Conservation (phyloP, 2,888 invertebrate species). For the Lithophane leautieri region DNA sequence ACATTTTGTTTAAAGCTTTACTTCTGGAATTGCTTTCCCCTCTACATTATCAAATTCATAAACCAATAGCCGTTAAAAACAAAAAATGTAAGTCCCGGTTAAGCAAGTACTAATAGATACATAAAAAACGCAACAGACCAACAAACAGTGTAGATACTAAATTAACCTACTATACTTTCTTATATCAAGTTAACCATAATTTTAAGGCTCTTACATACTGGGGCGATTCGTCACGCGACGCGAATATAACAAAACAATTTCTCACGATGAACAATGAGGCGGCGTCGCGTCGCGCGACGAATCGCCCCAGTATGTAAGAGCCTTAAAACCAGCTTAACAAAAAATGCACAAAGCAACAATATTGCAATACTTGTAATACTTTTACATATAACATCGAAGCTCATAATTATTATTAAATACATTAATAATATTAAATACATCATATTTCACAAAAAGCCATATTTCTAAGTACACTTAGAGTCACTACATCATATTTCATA, state of each 20-base stretch:
- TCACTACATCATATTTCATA: slow-evolving; percentile 46
- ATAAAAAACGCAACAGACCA: too few relatives aligned
- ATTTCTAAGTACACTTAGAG: slow-evolving; percentile 3
- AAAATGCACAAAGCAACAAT: neutral
- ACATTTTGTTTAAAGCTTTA: neutral
- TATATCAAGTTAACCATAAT: neutral
- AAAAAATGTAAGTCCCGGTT: neutral
- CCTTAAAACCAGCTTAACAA: neutral
- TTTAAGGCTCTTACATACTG: too few relatives aligned
- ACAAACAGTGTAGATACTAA: neutral
- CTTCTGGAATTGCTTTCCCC: neutral
- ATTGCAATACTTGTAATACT: slow-evolving; percentile 5
- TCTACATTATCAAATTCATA: neutral
- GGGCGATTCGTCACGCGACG: too few relatives aligned
- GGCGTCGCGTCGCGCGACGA: too few relatives aligned
- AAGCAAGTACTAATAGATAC: too few relatives aligned
- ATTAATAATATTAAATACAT: neutral
- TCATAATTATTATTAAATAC: neutral
- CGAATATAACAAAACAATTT: too few relatives aligned
- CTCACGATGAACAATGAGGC: too few relatives aligned
- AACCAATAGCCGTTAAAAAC: neutral
- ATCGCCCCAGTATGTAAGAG: too few relatives aligned
- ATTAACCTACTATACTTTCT: neutral
- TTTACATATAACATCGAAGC: neutral
- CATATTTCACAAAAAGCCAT: slow-evolving; percentile 21